Base-by-base conservation (phyloP, 2,113 vertebrate species). In the Tautogolabrus adspersus region DNA sequence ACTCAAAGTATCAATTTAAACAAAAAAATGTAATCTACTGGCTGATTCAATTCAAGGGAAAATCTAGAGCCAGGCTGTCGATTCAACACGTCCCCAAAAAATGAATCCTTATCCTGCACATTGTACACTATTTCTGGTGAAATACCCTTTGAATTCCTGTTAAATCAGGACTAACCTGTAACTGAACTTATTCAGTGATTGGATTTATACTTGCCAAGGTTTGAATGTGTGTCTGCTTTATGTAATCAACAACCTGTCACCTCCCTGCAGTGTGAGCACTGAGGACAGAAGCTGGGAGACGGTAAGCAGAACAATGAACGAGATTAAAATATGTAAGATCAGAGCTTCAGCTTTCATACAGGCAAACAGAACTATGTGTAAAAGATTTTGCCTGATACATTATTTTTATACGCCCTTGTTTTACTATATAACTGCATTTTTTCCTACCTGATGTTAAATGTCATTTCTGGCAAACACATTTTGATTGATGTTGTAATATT, bases 211-310 rank as follows among this genome's bases (percentile, higher is more conserved):
- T 67, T n/a, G 52, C 52, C 75, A 76, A 59, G 52, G 54, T 72
- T 71, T 61, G 62, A 52, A 9, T 30, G 18, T 19, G 22, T 23
- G 55, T 65, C 38, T 79, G 76, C 63, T 83, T 86, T 83, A 78
- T 75, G 78, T 80, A 88, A 87, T 79, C 68, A 38, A 34, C 73
- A 83, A 79, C 66, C 57, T 83, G 72, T 83, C 87, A 85, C 75
- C 67, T 75, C 77, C 66, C 69, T 64, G 70, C 75, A 55, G 77
- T 52, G 79, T 18, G 70, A 70, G 66, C 26, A 51, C 49, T 2
- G 42, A 13, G 61, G 49, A 26, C 64, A 38, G 46, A 49, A 16
- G 19, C 65, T 61, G 60, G 59, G 56, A 68, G 37, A 52, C 3
- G 9, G 23, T 64, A 10, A 10, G 56, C 12, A 54, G 42, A 77